Conservation (phyloP, 2,888 invertebrate genomes). For the Agriotes lineatus region DNA sequence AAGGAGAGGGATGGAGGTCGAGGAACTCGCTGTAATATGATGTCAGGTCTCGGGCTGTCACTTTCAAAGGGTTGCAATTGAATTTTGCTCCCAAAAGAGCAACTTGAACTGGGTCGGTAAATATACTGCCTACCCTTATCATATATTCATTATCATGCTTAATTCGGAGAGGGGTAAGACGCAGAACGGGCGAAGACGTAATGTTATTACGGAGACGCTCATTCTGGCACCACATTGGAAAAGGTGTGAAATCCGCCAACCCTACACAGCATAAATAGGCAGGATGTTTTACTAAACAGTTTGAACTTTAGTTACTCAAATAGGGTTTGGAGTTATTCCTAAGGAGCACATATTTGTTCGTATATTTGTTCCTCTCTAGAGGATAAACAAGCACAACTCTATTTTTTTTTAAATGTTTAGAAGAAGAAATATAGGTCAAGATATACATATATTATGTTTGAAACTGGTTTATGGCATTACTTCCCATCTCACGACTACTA, state of each 20-base stretch:
- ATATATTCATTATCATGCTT: constrained; percentile 64
- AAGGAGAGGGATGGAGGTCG: constrained; percentile 41
- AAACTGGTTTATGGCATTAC: too few species aligned
- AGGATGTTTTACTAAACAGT: too few species aligned
- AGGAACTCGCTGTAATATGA: constrained; percentile 52
- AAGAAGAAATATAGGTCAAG: too few species aligned
- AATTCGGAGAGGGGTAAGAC: constrained; percentile 56
- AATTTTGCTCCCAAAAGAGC: constrained; percentile 63
- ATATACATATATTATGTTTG: too few species aligned
- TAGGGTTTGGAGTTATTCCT: too few species aligned
- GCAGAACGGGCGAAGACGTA: constrained; percentile 40
- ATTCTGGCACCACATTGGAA: constrained; percentile 22
- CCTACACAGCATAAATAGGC: too few species aligned
- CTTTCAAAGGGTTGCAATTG: constrained; percentile 64
- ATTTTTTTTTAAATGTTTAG: too few species aligned
- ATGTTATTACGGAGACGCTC: constrained; percentile 36
- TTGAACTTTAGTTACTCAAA: too few species aligned
- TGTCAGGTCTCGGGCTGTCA: constrained; percentile 56
- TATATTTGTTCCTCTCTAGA: too few species aligned
- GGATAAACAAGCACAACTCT: too few species aligned
- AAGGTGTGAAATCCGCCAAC: neutral
- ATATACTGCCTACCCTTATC: constrained; percentile 61
- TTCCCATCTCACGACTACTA: too few species aligned
- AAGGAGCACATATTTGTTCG: too few species aligned
- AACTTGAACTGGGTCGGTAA: constrained; percentile 59